Evolutionary conservation across 2,888 invertebrate species (phyloP).

Genomic region (Argyresthia albistria): DNA sequence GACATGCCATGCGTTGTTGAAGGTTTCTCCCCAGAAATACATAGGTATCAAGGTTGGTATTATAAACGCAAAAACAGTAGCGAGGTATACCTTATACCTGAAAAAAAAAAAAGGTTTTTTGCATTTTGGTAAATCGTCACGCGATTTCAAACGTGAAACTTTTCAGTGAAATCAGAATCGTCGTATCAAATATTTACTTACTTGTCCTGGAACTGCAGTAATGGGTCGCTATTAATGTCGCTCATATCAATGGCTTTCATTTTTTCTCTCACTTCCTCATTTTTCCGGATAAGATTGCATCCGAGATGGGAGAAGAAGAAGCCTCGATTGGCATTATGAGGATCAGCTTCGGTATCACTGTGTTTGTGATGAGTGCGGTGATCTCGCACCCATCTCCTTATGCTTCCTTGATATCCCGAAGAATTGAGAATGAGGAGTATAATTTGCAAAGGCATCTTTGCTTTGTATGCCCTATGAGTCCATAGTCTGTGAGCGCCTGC

Average conservation of each 20-base stretch:
- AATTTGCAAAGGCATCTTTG: constrained; percentile 19
- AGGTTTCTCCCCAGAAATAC: constrained; percentile 73
- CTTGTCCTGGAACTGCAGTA: constrained; percentile 80
- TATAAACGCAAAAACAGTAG: constrained; percentile 62
- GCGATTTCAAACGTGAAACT: no score
- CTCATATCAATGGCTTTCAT: constrained; percentile 79
- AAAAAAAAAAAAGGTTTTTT: no score
- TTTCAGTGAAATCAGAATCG: no score
- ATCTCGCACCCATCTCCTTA: constrained; percentile 73
- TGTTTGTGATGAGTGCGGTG: constrained; percentile 30
- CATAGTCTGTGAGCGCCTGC: constrained; percentile 26
- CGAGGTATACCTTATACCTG: constrained; percentile 74
- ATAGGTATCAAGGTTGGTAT: constrained; percentile 73
- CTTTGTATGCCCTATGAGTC: constrained; percentile 24
- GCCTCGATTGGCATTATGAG: background rate
- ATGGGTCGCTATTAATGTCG: constrained; percentile 79
- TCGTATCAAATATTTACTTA: no score
- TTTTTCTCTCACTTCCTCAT: constrained; percentile 78
- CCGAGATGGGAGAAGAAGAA: constrained; percentile 60
- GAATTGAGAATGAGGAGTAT: constrained; percentile 20
- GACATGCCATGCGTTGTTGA: constrained; percentile 44
- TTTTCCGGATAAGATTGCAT: constrained; percentile 85
- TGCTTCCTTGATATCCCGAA: constrained; percentile 54
- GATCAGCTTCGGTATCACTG: background rate
- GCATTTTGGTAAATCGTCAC: no score